Conservation (phyloP, 1,140 invertebrate species). For the Augochlora pura region DNA sequence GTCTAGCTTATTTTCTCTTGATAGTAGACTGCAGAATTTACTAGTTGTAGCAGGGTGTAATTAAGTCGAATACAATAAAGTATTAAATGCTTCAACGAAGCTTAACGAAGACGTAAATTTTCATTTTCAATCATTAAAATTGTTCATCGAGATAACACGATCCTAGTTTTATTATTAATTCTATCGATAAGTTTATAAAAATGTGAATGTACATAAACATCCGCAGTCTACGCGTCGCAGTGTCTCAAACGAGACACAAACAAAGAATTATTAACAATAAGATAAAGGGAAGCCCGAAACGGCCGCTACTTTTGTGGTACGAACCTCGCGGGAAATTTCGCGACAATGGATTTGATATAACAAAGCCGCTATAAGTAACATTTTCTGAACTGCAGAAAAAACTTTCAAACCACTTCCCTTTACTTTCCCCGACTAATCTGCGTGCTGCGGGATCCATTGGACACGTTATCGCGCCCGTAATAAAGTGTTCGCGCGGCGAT, state of each 20-base stretch:
- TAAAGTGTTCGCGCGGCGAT: background rate
- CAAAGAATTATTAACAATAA: background rate
- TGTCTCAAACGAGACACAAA: background rate
- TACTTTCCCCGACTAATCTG: background rate
- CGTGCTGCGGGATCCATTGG: background rate
- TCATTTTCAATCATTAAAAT: too few relatives aligned
- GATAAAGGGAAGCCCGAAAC: background rate
- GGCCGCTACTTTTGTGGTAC: background rate
- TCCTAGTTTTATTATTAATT: too few relatives aligned
- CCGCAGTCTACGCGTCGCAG: too few relatives aligned
- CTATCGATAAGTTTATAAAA: too few relatives aligned
- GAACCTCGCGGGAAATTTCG: background rate
- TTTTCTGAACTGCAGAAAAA: background rate
- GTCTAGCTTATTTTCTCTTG: background rate
- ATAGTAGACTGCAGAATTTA: background rate
- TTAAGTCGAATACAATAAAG: too few relatives aligned
- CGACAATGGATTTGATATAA: background rate
- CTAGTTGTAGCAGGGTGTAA: too few relatives aligned
- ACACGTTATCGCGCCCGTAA: background rate
- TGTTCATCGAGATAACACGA: too few relatives aligned
- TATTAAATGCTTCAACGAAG: too few relatives aligned
- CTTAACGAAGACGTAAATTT: too few relatives aligned
- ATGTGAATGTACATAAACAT: too few relatives aligned
- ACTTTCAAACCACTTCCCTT: background rate
- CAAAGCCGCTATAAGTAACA: background rate